These are phyloP conservation scores for Malacoctenus gilli DNA, from an alignment of 2,797 vertebrate genomes.

Conservation along the genomic window DNA sequence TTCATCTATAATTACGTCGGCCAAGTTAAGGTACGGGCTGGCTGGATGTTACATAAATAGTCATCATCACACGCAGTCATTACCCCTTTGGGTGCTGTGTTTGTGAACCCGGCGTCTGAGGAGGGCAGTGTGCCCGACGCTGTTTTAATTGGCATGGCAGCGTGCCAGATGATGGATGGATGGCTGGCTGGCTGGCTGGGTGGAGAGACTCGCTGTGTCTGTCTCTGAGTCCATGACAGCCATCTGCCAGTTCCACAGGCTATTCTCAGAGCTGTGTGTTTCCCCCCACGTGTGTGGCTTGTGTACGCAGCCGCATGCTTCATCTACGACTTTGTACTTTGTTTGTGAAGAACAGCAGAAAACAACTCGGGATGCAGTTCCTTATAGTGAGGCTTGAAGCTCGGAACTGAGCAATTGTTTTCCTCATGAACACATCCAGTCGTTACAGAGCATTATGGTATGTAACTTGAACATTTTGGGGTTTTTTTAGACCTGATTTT, in stretches of 20 bases:
- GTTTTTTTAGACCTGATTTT: too few species aligned
- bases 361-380: not conserved
- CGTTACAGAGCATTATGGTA: not conserved
- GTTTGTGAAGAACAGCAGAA: slow-evolving; percentile 20
- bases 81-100: slow-evolving; percentile 50
- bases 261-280: slow-evolving; percentile 42
- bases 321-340: slow-evolving; percentile 11
- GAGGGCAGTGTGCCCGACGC: slow-evolving; percentile 56
- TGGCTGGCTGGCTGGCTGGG: slow-evolving; percentile 64
- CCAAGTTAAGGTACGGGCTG: slow-evolving; percentile 35
- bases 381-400: not conserved
- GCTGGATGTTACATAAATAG: slow-evolving; percentile 51
- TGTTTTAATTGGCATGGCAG: slow-evolving; percentile 76
- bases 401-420: too few species aligned
- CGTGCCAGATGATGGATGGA: slow-evolving; percentile 66
- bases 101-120: slow-evolving; percentile 57
- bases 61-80: slow-evolving; percentile 17
- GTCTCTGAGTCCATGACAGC: slow-evolving; percentile 65
- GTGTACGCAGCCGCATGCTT: slow-evolving; percentile 6
- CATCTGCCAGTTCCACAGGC: slow-evolving; percentile 72
- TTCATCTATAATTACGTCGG: slow-evolving; percentile 21
- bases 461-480: too few species aligned
- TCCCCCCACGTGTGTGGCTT: slow-evolving; percentile 19
- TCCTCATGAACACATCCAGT: not conserved
- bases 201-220: slow-evolving; percentile 55